Evolutionary conservation across 1,140 invertebrate species (phyloP), one percentile per base, ranked within the genome.

Genomic region (Ladona fulva): DNA sequence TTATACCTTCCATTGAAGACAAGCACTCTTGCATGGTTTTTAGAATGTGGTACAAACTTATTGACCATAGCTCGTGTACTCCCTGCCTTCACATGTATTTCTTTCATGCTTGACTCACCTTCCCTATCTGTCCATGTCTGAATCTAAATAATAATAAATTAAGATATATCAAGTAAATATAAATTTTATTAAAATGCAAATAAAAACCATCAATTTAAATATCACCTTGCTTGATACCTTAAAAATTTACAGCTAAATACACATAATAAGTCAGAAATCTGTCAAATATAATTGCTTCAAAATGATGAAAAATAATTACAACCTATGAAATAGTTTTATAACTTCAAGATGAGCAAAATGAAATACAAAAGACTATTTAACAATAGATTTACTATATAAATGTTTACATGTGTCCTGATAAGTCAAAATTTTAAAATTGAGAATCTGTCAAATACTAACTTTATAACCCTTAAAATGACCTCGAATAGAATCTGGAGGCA

Each of bases 391-490:
- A n/a, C n/a, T n/a, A n/a, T n/a, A n/a, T n/a, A n/a, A n/a, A n/a
- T n/a, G n/a, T n/a, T n/a, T n/a, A n/a, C n/a, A n/a, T n/a, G n/a
- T n/a, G n/a, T n/a, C n/a, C n/a, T n/a, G n/a, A n/a, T n/a, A n/a
- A n/a, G n/a, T n/a, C n/a, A n/a, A n/a, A n/a, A n/a, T n/a, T n/a
- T n/a, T n/a, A n/a, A n/a, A n/a, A n/a, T n/a, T n/a, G n/a, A n/a
- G n/a, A 37, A 37, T 37, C 8, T 5, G 5, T 22, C 29, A 75
- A n/a, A 75, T 42, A 79, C 42, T 76, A 81, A 88, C 87, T 85
- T 97, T 97, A 84, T 98, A 99, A 14, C 97, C 97, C 82, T 92
- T 93, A 84, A 98, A 96, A 84, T 97, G 93, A n/a, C 97, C 97
- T 25, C 90, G 86, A 0, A 97, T 90, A 0, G 92, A 92, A 74